Conservation (phyloP, 2,113 vertebrate species). For the Panurus biarmicus region DNA sequence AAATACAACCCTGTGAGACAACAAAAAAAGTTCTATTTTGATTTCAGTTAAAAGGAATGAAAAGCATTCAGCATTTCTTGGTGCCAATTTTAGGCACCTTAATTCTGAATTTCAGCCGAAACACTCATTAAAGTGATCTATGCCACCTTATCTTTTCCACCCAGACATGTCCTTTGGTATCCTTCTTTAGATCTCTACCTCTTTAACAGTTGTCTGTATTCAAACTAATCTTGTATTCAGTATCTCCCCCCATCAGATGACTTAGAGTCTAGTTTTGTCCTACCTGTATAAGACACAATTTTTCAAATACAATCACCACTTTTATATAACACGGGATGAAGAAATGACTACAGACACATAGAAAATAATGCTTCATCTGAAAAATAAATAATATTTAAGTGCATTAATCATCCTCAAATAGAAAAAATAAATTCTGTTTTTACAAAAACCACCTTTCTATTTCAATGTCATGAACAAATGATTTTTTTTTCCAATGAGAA, state of each 20-base stretch:
- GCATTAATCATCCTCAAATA: background rate
- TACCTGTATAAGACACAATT: background rate
- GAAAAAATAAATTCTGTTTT: background rate
- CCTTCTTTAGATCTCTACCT: constrained; percentile 21
- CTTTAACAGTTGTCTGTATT: background rate
- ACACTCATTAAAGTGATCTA: constrained; percentile 6
- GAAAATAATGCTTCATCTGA: background rate
- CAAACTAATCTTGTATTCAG: background rate
- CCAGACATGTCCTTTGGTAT: constrained; percentile 4
- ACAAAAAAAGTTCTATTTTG: background rate
- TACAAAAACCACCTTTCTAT: background rate
- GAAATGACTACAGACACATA: background rate
- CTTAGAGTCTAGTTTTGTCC: background rate
- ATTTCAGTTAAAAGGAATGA: constrained; percentile 8
- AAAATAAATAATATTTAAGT: background rate
- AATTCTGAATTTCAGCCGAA: constrained; percentile 1
- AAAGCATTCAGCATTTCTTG: background rate
- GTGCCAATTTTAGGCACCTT: background rate
- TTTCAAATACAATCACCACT: background rate
- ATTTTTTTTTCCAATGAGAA: background rate
- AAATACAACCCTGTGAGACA: background rate
- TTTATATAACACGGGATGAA: background rate
- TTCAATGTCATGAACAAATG: background rate
- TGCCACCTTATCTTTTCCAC: background rate
- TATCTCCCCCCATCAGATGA: background rate